phyloP scores from a whole-genome alignment of 2,797 vertebrate genomes.

The Platalea minor region DNA sequence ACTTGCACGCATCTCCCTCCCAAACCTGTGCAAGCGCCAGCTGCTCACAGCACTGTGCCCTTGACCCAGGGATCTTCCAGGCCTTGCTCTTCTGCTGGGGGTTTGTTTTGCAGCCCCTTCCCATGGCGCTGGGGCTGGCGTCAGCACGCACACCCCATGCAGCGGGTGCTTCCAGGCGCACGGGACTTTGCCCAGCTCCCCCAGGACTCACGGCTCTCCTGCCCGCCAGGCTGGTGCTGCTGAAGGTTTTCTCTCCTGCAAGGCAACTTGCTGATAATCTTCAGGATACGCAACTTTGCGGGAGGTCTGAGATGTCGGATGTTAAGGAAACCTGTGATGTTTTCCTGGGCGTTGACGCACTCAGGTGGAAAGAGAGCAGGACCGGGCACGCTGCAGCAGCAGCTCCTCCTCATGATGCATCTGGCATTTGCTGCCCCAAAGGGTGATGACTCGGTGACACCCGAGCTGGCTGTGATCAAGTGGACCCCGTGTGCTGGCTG shows the following conservation, averaged over 20 bases:
- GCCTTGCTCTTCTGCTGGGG: background rate
- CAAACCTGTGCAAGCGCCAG: background rate
- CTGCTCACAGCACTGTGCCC: accelerated
- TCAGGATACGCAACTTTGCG: background rate
- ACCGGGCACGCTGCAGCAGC: background rate
- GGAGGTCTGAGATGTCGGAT: background rate
- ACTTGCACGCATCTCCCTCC: background rate
- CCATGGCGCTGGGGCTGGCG: background rate
- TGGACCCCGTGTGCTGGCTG: background rate
- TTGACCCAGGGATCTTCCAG: background rate
- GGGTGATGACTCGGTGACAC: background rate
- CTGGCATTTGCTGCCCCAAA: background rate
- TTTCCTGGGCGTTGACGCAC: no score
- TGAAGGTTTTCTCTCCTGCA: background rate
- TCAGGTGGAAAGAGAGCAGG: background rate
- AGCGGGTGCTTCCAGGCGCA: background rate
- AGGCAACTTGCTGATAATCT: background rate
- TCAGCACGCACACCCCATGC: no score
- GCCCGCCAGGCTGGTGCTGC: accelerated
- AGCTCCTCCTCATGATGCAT: background rate
- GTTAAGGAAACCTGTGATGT: background rate
- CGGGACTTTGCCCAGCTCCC: background rate
- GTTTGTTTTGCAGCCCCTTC: background rate
- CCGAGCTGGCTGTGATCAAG: background rate
- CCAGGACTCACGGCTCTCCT: background rate